Evolutionary conservation across 2,797 vertebrate species (phyloP).

Genomic region (Hippoglossus hippoglossus): DNA sequence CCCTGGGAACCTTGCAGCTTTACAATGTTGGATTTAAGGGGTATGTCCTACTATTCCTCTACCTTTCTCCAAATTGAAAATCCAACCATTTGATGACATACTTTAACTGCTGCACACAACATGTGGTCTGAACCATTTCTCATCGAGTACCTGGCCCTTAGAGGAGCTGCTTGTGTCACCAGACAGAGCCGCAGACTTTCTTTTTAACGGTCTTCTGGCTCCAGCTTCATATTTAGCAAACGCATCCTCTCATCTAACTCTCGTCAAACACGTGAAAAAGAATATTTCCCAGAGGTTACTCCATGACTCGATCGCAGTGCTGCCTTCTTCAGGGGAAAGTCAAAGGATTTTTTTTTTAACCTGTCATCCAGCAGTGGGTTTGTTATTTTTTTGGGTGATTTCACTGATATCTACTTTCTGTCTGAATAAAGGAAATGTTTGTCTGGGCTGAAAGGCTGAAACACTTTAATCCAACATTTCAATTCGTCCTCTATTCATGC

Average conservation of each 20-base stretch:
- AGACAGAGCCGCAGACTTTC: not conserved
- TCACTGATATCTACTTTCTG: not conserved
- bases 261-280: conserved; percentile 2
- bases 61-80: too few species aligned
- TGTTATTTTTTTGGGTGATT: not conserved
- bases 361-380: not conserved
- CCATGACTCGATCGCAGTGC: not conserved
- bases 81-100: too few species aligned
- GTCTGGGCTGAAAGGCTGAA: not conserved
- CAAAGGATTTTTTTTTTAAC: not conserved
- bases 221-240: not conserved
- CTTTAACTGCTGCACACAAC: too few species aligned
- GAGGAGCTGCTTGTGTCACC: too few species aligned
- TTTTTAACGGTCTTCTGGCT: not conserved
- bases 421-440: not conserved
- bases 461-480: not conserved
- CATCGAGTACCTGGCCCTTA: too few species aligned
- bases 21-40: too few species aligned
- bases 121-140: too few species aligned
- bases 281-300: not conserved
- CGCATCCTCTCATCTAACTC: not conserved
- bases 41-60: too few species aligned
- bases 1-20: too few species aligned
- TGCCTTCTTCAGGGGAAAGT: not conserved
- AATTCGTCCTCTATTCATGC: not conserved